phyloP scores from a whole-genome alignment of 2,797 vertebrate species.

The Yasuhikotakia modesta region DNA sequence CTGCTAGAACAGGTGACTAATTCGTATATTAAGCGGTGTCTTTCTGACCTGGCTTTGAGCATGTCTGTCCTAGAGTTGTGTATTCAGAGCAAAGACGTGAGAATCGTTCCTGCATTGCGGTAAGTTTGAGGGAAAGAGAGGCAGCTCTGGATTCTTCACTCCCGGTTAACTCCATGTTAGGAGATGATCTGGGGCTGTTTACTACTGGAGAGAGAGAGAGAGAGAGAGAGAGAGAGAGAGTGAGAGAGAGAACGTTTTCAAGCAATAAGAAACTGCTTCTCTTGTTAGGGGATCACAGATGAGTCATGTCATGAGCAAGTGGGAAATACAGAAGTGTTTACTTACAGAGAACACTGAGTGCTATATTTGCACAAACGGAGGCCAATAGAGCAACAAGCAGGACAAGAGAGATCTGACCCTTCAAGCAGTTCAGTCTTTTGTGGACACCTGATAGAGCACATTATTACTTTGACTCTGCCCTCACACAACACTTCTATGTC shows the following conservation, averaged over 20 bases:
- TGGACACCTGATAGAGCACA: constrained; percentile 66
- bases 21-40: too few relatives aligned
- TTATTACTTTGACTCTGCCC: neutral
- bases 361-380: constrained; percentile 65
- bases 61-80: constrained; percentile 59
- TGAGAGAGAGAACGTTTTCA: too few relatives aligned
- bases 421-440: constrained; percentile 60
- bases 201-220: constrained; percentile 58
- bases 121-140: constrained; percentile 51
- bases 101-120: constrained; percentile 54
- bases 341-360: constrained; percentile 65
- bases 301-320: neutral
- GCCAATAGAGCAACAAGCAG: constrained; percentile 68
- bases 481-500: neutral
- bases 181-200: constrained; percentile 59
- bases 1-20: neutral
- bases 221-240: constrained; percentile 32
- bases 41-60: constrained; percentile 61
- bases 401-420: constrained; percentile 60
- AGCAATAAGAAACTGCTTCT: neutral
- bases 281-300: constrained; percentile 4
- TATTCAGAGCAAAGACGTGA: constrained; percentile 60
- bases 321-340: constrained; percentile 46
- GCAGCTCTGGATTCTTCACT: constrained; percentile 8
- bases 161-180: constrained; percentile 10